phyloP scores from a whole-genome alignment of 2,888 invertebrate species.

The Sceliomorpha sp. region DNA sequence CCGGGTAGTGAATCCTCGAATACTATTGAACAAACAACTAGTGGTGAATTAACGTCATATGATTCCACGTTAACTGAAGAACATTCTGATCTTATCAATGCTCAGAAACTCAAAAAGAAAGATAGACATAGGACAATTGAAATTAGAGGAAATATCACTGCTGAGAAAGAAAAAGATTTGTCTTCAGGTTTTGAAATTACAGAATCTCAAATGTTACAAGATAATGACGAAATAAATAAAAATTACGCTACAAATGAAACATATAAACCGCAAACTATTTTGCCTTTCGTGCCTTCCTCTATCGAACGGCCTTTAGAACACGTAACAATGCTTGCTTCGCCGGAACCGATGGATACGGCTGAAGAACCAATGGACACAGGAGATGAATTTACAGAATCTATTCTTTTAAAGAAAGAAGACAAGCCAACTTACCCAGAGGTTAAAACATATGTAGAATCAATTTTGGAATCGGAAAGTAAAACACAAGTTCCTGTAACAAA shows the following conservation, averaged over 20 bases:
- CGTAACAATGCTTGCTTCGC: constrained; percentile 17
- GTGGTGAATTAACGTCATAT: constrained; percentile 13
- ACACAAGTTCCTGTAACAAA: constrained; percentile 6
- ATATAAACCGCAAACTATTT: constrained; percentile 1
- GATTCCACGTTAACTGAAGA: constrained; percentile 42
- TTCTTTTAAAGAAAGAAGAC: constrained; percentile 40
- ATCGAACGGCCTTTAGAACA: background rate
- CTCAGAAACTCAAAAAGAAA: too few species aligned
- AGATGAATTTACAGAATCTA: constrained; percentile 64
- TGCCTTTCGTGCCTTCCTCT: constrained; percentile 1
- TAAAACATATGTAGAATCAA: constrained; percentile 64
- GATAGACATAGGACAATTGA: constrained; percentile 62
- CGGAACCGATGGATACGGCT: constrained; percentile 60
- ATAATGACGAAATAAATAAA: constrained; percentile 27
- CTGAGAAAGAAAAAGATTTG: constrained; percentile 49
- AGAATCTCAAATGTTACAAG: constrained; percentile 13
- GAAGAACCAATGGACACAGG: constrained; percentile 69
- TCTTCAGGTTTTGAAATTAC: constrained; percentile 38
- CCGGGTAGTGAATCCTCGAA: constrained; percentile 66
- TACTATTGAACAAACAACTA: constrained; percentile 40
- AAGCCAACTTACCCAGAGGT: constrained; percentile 46
- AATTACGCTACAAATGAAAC: constrained; percentile 2
- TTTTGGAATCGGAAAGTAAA: constrained; percentile 55
- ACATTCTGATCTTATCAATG: constrained; percentile 15
- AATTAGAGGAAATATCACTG: constrained; percentile 27